Evolutionary conservation across 2,113 vertebrate species (phyloP).

Genomic region (Apeltes quadracus): DNA sequence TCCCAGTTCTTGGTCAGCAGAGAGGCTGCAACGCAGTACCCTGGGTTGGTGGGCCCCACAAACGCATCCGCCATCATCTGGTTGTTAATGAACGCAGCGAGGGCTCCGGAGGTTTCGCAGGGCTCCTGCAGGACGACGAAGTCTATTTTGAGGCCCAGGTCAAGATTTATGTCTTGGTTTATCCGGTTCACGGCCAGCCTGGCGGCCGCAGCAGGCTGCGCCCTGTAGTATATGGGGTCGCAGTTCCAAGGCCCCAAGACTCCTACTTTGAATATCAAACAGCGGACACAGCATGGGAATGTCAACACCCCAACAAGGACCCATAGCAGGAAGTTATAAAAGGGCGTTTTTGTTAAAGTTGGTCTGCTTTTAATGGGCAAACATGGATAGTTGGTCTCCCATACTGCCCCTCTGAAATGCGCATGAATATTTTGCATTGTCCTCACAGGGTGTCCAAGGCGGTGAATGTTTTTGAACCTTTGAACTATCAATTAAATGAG

Average conservation of each 20-base stretch:
- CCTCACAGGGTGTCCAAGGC: conserved; percentile 59
- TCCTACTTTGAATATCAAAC: conserved; percentile 87
- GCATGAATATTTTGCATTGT: conserved; percentile 82
- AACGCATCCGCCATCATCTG: conserved; percentile 83
- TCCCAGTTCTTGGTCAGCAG: conserved; percentile 87
- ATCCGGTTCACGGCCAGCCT: conserved; percentile 84
- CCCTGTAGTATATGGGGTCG: conserved; percentile 85
- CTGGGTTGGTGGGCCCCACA: conserved; percentile 87
- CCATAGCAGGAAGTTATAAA: conserved; percentile 73
- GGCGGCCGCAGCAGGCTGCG: conserved; percentile 83
- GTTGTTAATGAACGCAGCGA: conserved; percentile 82
- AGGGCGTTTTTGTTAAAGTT: conserved; percentile 50
- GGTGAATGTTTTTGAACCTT: conserved; percentile 47
- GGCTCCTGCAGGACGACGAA: conserved; percentile 87
- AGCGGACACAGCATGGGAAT: conserved; percentile 74
- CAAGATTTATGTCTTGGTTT: conserved; percentile 81
- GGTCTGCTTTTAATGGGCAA: conserved; percentile 51
- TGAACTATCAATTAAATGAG: conserved; percentile 34
- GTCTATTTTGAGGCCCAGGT: conserved; percentile 81
- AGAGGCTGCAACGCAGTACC: conserved; percentile 86
- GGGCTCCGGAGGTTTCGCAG: conserved; percentile 85
- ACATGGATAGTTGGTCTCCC: conserved; percentile 63
- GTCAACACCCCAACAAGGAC: conserved; percentile 77
- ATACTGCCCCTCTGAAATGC: conserved; percentile 62
- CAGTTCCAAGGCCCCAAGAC: conserved; percentile 90